A percentile compares a stretch with the other conserved stretches of the same genome.
phyloP scores from a whole-genome alignment of 2,113 vertebrate species.

The Hemibagrus wyckioides region DNA sequence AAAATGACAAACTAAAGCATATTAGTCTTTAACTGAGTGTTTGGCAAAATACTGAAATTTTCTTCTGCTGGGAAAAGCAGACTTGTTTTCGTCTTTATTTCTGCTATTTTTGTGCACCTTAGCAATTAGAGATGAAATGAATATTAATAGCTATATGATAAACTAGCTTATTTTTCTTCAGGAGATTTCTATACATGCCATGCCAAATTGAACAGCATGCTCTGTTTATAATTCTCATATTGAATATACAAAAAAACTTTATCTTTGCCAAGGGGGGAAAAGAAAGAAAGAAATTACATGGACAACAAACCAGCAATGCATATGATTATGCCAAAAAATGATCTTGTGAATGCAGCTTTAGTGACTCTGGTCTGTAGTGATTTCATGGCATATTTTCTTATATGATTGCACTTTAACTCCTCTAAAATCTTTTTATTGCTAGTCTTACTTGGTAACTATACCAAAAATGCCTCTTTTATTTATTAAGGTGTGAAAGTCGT shows the following conservation, averaged over 20 bases:
- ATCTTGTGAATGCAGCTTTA: not conserved
- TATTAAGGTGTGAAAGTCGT: not conserved
- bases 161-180: not conserved
- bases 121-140: not conserved
- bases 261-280: conserved; percentile 5
- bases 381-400: not conserved
- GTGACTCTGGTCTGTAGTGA: not conserved
- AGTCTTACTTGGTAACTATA: not conserved
- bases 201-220: not conserved
- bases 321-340: not conserved
- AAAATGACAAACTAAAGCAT: not conserved
- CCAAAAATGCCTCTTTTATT: not conserved
- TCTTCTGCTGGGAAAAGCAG: not conserved
- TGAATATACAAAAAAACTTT: not conserved
- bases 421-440: not conserved
- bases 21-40: not conserved
- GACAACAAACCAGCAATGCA: conserved; percentile 2
- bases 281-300: not conserved
- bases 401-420: not conserved
- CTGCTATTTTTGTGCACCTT: not conserved
- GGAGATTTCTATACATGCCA: not conserved
- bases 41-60: not conserved
- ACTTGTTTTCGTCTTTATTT: not conserved
- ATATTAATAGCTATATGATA: not conserved
- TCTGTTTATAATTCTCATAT: conserved; percentile 1